Evolutionary conservation across 2,113 vertebrate species (phyloP), one percentile per base, ranked within the genome.

Genomic region (Lepus europaeus): DNA sequence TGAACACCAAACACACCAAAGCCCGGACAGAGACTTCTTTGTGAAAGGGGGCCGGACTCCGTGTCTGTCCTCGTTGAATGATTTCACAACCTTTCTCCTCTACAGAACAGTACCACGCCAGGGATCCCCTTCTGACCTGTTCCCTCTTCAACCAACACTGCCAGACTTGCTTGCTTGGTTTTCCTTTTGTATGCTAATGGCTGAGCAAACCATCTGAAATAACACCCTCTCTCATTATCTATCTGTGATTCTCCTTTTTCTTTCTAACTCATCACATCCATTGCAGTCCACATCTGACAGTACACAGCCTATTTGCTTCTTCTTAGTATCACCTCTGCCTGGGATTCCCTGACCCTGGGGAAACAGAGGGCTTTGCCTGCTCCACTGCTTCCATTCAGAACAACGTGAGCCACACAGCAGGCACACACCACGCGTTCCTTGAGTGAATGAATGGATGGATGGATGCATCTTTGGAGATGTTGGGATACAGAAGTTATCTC

Each of bases 11-110:
- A 93, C 36, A 80, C 36, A 70, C 64, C 1, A 0, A 83, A 33
- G 5, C 1, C 0, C 0, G 77, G 70, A 87, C 76, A 95, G 97
- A 94, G 80, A 70, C 90, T 53, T 85, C 96, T 96, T 92, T 96
- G 87, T 94, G 20, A 95, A 83, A 81, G 64, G 91, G 64, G 94
- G 88, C 0, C n/a, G 63, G 25, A 23, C 91, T 66, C 29, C 9
- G 7, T n/a, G 51, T 61, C 91, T 93, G 73, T 23, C 0, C 0
- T 7, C 45, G 49, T 36, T 73, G 74, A 81, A 72, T 0, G 68
- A 68, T 78, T 77, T 92, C 56, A 13, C 0, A 31, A 53, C 31
- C 23, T 80, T 45, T 69, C 80, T 83, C 51, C 68, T 63, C 78
- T 25, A 20, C 31, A n/a, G 64, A 93, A 66, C 25, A 92, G 31